These are phyloP conservation scores for Porites lobata DNA, from an alignment of 92 coral and sea anemone species.

Conservation along the genomic window DNA sequence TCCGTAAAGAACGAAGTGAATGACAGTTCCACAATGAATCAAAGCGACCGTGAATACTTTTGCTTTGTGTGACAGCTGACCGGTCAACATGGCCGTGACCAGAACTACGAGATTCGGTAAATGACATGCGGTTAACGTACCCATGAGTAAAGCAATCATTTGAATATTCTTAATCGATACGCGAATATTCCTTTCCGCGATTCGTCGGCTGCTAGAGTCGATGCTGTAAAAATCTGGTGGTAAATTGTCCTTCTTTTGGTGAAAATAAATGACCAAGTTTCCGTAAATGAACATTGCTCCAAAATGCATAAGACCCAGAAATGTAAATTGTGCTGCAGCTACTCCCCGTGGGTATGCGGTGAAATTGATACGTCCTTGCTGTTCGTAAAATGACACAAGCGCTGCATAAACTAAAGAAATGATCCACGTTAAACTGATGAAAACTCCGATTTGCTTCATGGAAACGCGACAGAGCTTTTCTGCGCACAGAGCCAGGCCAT, in stretches of 20 bases:
- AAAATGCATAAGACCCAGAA: conserved; percentile 70
- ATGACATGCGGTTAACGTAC: conserved; percentile 67
- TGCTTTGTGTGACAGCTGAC: conserved; percentile 58
- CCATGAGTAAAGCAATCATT: conserved; percentile 64
- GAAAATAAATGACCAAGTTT: conserved; percentile 52
- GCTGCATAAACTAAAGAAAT: conserved; percentile 56
- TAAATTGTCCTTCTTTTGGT: conserved; percentile 50
- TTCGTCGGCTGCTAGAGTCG: conserved; percentile 69
- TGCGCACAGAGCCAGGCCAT: conserved; percentile 64
- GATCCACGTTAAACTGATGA: conserved; percentile 58
- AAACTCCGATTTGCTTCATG: conserved; percentile 41
- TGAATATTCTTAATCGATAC: conserved; percentile 77
- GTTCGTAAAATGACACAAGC: conserved; percentile 52
- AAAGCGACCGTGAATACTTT: conserved; percentile 51
- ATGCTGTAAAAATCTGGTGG: conserved; percentile 68
- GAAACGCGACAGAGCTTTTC: conserved; percentile 31
- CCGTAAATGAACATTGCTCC: conserved; percentile 59
- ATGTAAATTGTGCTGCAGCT: conserved; percentile 74
- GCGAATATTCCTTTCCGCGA: conserved; percentile 74
- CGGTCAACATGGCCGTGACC: conserved; percentile 69
- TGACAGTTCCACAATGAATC: conserved; percentile 58
- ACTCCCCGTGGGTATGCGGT: conserved; percentile 60
- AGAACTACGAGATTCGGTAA: conserved; percentile 56
- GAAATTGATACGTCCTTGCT: conserved; percentile 1
- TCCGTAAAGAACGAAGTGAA: conserved; percentile 76